Evolutionary conservation across 2,888 invertebrate genomes (phyloP).

Genomic region (Conus canariensis): DNA sequence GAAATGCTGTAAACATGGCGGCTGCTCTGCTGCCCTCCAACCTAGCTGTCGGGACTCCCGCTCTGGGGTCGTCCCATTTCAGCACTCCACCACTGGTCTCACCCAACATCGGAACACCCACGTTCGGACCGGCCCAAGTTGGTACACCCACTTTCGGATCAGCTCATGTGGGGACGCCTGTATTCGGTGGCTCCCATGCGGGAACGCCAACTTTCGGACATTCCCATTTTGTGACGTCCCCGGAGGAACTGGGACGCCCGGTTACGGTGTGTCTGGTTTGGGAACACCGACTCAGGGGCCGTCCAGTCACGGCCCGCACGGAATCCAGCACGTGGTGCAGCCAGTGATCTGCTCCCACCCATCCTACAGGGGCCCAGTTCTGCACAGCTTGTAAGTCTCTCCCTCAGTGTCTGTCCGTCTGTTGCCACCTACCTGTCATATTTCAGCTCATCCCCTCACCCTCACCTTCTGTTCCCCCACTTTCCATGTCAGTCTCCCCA

Average conservation of each 20-base stretch:
- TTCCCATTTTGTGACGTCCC: not conserved
- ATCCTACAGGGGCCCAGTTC: slow-evolving; percentile 35
- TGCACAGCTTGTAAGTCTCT: slow-evolving; percentile 35
- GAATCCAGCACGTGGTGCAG: slow-evolving; percentile 8
- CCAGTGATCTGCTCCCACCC: slow-evolving; percentile 41
- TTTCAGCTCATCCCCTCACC: not conserved
- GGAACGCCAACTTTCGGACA: not conserved
- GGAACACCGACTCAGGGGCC: not conserved
- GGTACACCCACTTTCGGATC: slow-evolving; percentile 10
- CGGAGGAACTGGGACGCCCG: not conserved
- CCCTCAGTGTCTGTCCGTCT: not conserved
- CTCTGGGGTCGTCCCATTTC: not conserved
- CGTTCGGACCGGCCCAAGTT: not conserved
- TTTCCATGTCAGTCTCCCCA: too few species aligned
- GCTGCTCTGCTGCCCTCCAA: not conserved
- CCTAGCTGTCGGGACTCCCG: not conserved
- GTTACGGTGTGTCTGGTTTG: not conserved
- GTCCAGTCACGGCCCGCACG: not conserved
- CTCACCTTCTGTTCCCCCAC: too few species aligned
- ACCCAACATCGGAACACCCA: not conserved
- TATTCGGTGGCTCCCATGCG: not conserved
- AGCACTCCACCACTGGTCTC: not conserved
- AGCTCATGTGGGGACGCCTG: not conserved
- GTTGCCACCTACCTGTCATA: not conserved
- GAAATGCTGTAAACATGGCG: not conserved